These are phyloP conservation scores for Lasioglossum leucozonium DNA, from an alignment of 2,888 invertebrate species.

Conservation along the genomic window DNA sequence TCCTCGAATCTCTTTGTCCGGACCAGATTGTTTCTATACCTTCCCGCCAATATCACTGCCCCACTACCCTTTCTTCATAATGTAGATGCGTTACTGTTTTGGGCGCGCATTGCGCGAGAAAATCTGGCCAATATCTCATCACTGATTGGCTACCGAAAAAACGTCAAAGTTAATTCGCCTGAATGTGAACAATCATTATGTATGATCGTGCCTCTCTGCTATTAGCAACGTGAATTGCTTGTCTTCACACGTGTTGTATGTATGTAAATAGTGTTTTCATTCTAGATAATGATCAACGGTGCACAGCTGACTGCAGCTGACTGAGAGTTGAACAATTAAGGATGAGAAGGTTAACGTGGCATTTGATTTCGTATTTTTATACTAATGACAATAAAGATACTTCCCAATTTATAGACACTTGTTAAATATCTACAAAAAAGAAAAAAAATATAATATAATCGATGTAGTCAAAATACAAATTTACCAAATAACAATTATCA, in stretches of 20 bases:
- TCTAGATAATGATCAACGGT: constrained; percentile 7
- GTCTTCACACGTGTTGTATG: neutral
- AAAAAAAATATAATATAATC: neutral
- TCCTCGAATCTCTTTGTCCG: no score
- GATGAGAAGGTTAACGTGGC: neutral
- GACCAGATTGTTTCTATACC: no score
- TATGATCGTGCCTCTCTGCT: neutral
- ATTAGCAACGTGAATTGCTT: neutral
- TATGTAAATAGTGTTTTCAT: constrained; percentile 11
- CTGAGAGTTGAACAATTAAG: neutral
- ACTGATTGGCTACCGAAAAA: neutral
- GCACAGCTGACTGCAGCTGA: neutral
- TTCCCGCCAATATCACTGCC: no score
- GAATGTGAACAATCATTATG: constrained; percentile 8
- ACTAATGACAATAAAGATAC: neutral
- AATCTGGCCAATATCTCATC: no score
- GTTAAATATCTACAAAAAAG: neutral
- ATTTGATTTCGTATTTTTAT: neutral
- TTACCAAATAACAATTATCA: neutral
- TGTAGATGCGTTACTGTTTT: no score
- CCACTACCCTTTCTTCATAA: no score
- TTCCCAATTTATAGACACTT: neutral
- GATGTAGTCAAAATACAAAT: neutral
- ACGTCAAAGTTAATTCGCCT: neutral
- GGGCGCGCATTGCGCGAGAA: no score